A percentile compares a stretch with the other conserved stretches of the same genome.
phyloP scores from a whole-genome alignment of 2,797 vertebrate species.

The Strix occidentalis region DNA sequence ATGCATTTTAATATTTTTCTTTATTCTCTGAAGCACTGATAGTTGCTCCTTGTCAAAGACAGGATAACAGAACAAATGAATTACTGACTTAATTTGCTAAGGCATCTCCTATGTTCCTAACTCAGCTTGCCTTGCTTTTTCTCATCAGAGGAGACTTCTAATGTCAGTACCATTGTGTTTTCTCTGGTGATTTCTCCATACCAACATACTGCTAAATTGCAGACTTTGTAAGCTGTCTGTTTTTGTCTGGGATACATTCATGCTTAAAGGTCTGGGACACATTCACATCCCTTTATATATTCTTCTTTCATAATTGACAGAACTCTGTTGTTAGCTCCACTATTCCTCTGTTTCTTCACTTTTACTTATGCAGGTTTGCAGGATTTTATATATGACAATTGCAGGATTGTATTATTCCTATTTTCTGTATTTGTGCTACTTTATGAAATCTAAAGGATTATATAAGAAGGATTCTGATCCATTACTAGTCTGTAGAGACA shows the following conservation, averaged over 20 bases:
- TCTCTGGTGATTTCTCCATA: background rate
- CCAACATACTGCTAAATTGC: background rate
- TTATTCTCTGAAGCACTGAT: background rate
- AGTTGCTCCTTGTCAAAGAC: background rate
- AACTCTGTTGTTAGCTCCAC: background rate
- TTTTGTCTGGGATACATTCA: background rate
- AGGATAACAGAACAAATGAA: background rate
- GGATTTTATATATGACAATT: background rate
- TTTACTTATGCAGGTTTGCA: background rate
- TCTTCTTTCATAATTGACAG: constrained; percentile 2
- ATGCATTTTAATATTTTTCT: background rate
- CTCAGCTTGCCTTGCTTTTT: background rate
- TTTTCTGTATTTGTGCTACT: background rate
- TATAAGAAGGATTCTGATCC: background rate
- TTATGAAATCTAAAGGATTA: background rate
- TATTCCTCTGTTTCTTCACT: background rate
- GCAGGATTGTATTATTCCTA: background rate
- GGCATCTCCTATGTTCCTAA: background rate
- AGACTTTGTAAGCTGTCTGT: background rate
- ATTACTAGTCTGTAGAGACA: background rate
- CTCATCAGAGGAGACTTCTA: background rate
- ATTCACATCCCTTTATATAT: background rate
- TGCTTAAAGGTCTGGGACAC: background rate
- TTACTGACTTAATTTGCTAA: background rate
- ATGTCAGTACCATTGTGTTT: constrained; percentile 9